Evolutionary conservation across 2,113 vertebrate genomes (phyloP).

Genomic region (Illadopsis cleaveri): DNA sequence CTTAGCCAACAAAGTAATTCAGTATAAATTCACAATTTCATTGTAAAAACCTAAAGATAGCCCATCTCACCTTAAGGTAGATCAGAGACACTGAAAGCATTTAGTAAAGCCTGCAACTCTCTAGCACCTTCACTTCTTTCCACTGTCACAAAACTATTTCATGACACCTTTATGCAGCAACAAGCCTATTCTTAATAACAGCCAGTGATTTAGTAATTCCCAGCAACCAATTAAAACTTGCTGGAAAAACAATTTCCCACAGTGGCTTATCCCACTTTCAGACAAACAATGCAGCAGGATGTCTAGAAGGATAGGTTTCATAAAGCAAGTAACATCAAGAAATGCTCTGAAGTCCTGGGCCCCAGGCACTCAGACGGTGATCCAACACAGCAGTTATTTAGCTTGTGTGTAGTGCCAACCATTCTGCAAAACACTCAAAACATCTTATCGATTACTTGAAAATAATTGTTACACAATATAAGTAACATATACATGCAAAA

Average conservation of each 20-base stretch:
- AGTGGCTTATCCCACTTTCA: not conserved
- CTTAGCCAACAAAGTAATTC: not conserved
- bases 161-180: not conserved
- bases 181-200: not conserved
- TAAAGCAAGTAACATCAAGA: conserved; percentile 7
- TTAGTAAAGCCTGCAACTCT: not conserved
- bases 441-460: not conserved
- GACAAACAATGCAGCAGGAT: conserved; percentile 37
- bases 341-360: not conserved
- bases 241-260: conserved; percentile 34
- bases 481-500: not conserved
- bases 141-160: not conserved
- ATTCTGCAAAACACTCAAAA: not conserved
- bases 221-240: conserved; percentile 29
- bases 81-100: not conserved
- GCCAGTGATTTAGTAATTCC: conserved; percentile 8
- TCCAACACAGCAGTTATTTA: not conserved
- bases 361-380: not conserved
- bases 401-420: not conserved
- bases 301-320: conserved; percentile 53
- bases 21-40: not conserved
- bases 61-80: not conserved
- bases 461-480: not conserved
- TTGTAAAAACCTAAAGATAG: not conserved
- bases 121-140: not conserved